Evolutionary conservation across 2,113 vertebrate species (phyloP).

Genomic region (Ceuthmochares aereus): DNA sequence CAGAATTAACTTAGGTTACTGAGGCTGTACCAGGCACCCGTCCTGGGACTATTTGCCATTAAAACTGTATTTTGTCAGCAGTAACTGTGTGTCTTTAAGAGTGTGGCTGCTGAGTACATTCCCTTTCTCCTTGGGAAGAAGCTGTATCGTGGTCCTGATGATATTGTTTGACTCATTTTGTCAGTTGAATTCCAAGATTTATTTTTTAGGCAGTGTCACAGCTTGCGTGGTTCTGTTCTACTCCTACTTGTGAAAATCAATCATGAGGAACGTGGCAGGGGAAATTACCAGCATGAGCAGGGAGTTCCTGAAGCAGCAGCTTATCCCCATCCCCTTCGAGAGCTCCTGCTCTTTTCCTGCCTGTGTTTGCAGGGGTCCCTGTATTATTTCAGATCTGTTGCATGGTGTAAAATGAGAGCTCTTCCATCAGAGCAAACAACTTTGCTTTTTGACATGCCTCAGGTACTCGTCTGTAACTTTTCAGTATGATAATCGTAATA

Average conservation of each 20-base stretch:
- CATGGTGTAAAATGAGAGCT: neutral
- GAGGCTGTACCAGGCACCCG: neutral
- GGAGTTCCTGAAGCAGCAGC: neutral
- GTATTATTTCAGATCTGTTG: neutral
- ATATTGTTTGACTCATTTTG: neutral
- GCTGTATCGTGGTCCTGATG: neutral
- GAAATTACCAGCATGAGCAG: neutral
- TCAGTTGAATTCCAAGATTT: neutral
- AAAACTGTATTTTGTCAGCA: neutral
- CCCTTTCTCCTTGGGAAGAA: neutral
- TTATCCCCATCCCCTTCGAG: neutral
- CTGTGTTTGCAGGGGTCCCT: neutral
- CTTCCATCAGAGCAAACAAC: neutral
- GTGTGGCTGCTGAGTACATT: neutral
- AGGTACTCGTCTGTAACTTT: neutral
- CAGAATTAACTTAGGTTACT: neutral
- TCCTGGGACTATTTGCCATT: neutral
- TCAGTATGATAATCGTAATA: neutral
- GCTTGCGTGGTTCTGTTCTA: neutral
- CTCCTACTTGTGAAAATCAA: conserved; percentile 41
- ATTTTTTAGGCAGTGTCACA: neutral
- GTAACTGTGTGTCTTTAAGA: neutral
- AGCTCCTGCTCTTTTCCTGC: neutral
- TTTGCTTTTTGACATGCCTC: neutral
- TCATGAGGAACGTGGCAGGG: neutral